Evolutionary conservation across 2,797 vertebrate species (phyloP).

Genomic region (Rhynchotus rufescens): DNA sequence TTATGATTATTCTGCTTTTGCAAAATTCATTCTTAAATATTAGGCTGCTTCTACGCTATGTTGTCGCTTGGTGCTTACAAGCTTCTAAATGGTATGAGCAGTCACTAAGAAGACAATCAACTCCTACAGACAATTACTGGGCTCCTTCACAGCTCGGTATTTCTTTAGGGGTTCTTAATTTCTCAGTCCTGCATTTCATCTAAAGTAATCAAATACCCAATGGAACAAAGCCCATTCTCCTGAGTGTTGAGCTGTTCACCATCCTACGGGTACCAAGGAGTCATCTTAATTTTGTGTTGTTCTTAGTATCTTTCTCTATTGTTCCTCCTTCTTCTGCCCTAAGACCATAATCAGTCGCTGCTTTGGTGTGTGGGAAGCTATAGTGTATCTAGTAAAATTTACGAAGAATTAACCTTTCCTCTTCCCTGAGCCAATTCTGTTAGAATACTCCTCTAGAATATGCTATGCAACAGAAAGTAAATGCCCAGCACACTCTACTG

Average conservation of each 20-base stretch:
- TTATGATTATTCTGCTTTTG: background rate
- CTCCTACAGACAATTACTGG: background rate
- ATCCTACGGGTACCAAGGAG: background rate
- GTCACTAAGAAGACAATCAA: background rate
- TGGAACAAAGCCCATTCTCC: background rate
- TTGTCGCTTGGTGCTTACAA: background rate
- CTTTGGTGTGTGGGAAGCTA: background rate
- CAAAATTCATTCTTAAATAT: background rate
- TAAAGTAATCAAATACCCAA: background rate
- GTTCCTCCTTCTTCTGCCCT: background rate
- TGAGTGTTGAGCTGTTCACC: background rate
- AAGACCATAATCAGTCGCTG: background rate
- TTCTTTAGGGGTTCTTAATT: background rate
- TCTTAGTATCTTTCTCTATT: background rate
- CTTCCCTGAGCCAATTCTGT: background rate
- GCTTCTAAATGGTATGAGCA: background rate
- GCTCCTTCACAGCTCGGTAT: background rate
- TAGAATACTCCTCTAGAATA: background rate
- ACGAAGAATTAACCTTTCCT: background rate
- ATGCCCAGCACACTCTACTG: background rate
- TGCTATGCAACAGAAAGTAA: background rate
- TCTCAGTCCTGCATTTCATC: background rate
- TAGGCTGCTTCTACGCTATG: background rate
- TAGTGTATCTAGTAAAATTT: background rate
- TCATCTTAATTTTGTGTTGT: background rate